Evolutionary conservation across 2,888 invertebrate species (phyloP), one percentile per base, ranked within the genome.

Genomic region (Epinotia demarniana): DNA sequence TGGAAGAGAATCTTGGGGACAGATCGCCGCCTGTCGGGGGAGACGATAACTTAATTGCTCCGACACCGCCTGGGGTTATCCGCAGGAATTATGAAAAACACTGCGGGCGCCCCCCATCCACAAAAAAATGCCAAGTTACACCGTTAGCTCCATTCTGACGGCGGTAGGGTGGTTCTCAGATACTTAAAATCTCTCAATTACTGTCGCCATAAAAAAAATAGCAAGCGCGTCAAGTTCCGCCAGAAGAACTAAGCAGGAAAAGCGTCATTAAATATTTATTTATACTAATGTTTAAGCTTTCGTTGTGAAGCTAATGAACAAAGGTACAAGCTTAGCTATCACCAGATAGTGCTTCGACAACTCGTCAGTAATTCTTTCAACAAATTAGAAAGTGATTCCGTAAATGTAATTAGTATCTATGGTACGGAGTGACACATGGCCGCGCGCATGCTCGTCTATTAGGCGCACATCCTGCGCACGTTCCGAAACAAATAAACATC

Each of bases 1-100:
- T 83, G 79, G 78, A 80, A 85, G 85, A 86, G 85, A 89, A 92
- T 92, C 92, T 90, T 84, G 83, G 89, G 88, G 88, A 88, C 83
- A 85, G 87, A 90, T 87, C 85, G 83, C 82, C 80, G 84, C 84
- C 86, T 84, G 89, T 83, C 84, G 82, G 84, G 87, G 85, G 84
- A 82, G 82, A 81, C 88, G 90, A 91, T 92, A 92, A 89, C 90
- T 89, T 91, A 91, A 92, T 92, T 91, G 90, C 89, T 85, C 81
- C 77, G 80, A 88, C 87, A 86, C 87, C 85, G 85, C 85, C 83
- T 80, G 83, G 81, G 84, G 84, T 84, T 85, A 85, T 85, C 85
- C 83, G 76, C 81, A 83, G 76, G 80, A 87, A 87, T 87, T 87
- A 87, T 85, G 82, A 82, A 84, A 85, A 84, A 80, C 81, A 79